phyloP scores from a whole-genome alignment of 2,888 invertebrate genomes.

The Callimorpha dominula region DNA sequence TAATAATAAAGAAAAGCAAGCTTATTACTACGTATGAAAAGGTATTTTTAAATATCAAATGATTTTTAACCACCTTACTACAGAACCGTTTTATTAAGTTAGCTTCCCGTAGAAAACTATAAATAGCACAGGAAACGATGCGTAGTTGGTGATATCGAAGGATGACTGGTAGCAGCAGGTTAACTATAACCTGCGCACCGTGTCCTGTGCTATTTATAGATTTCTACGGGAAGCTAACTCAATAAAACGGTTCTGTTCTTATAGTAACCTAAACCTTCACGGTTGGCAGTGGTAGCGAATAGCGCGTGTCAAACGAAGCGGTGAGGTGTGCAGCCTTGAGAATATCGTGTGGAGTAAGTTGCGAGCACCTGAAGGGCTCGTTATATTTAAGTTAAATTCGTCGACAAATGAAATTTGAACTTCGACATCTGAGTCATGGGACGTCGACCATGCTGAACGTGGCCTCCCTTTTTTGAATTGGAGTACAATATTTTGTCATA shows the following conservation, averaged over 20 bases:
- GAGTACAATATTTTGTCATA: no score
- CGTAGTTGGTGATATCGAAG: conserved; percentile 6
- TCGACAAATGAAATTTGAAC: no score
- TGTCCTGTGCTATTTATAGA: no score
- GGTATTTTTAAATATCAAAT: background rate
- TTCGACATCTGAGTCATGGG: no score
- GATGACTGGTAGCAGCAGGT: conserved; percentile 20
- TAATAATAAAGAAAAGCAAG: background rate
- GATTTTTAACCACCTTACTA: background rate
- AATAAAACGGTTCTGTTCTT: no score
- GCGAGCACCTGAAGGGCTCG: conserved; percentile 3
- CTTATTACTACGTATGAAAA: background rate
- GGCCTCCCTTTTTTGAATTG: no score
- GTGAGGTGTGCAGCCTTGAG: conserved; percentile 68
- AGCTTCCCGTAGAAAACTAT: background rate
- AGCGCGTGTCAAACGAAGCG: conserved; percentile 64
- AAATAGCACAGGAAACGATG: conserved; percentile 5
- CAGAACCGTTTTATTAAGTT: background rate
- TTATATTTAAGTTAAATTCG: no score
- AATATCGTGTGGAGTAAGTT: conserved; percentile 44
- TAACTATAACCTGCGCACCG: no score
- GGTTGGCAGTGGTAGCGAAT: conserved; percentile 59
- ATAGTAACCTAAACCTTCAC: conserved; percentile 75
- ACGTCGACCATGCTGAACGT: no score
- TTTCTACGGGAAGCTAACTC: no score